These are phyloP conservation scores for Drosophila navojoa DNA, from an alignment of 1,140 invertebrate genomes.

Conservation along the genomic window DNA sequence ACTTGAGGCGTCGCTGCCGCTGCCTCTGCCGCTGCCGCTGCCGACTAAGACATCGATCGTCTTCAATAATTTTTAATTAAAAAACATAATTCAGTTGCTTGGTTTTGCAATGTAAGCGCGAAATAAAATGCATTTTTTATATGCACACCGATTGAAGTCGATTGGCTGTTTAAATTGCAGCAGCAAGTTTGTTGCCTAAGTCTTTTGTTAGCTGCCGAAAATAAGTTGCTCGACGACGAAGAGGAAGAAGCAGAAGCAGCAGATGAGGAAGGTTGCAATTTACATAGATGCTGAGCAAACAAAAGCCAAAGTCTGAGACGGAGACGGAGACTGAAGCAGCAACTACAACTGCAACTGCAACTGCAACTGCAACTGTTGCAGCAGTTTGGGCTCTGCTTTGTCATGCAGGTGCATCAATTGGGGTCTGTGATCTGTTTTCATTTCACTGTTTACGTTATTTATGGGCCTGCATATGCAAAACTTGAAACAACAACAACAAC, in stretches of 20 bases:
- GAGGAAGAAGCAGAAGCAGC: not conserved
- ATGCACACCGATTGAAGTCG: constrained; percentile 5
- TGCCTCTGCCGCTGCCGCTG: not conserved
- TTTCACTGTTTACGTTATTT: constrained; percentile 39
- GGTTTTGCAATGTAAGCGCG: constrained; percentile 50
- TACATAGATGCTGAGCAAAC: constrained; percentile 14
- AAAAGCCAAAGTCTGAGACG: not conserved
- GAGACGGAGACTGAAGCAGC: not conserved
- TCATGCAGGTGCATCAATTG: constrained; percentile 38
- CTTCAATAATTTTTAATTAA: constrained; percentile 65
- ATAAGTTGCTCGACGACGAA: constrained; percentile 3
- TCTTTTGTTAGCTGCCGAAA: constrained; percentile 51
- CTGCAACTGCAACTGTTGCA: no score
- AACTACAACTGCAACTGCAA: no score
- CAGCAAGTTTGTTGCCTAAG: constrained; percentile 52
- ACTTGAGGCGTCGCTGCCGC: constrained; percentile 25
- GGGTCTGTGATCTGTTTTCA: constrained; percentile 15
- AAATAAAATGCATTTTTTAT: constrained; percentile 62
- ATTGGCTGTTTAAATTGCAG: constrained; percentile 22
- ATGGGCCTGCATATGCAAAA: constrained; percentile 40
- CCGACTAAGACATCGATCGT: constrained; percentile 22
- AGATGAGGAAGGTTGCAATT: not conserved
- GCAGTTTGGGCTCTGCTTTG: not conserved
- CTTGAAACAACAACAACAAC: no score
- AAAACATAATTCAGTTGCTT: constrained; percentile 61